Percentiles rank a stretch among this genome's conserved stretches.
Evolutionary conservation across 2,113 vertebrate species (phyloP).

Genomic region (Albula goreensis): DNA sequence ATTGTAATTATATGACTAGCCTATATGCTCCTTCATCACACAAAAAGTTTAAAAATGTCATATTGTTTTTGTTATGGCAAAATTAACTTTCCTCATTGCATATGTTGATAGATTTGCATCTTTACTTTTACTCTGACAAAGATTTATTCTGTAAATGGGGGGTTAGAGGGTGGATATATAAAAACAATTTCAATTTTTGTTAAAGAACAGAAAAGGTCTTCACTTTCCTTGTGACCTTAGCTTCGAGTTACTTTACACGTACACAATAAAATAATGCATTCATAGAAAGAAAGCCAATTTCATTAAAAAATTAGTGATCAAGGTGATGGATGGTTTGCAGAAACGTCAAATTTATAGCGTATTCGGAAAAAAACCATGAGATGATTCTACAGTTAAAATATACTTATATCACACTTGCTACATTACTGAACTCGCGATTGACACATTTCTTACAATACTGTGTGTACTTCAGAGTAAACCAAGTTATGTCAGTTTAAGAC

Average conservation of each 20-base stretch:
- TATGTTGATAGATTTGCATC: conserved; percentile 46
- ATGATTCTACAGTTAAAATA: neutral
- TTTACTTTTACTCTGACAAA: conserved; percentile 60
- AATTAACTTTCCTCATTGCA: neutral
- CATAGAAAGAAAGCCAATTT: conserved; percentile 72
- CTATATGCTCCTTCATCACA: neutral
- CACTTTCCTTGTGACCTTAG: conserved; percentile 67
- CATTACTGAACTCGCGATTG: neutral
- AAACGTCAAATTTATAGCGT: conserved; percentile 49
- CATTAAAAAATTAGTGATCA: conserved; percentile 73
- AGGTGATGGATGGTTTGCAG: conserved; percentile 73
- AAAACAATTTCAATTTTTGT: conserved; percentile 67
- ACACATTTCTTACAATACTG: neutral
- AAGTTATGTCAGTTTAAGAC: neutral
- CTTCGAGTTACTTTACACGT: conserved; percentile 72
- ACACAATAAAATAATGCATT: conserved; percentile 71
- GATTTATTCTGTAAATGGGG: conserved; percentile 58
- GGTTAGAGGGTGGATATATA: conserved; percentile 53
- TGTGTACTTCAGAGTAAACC: neutral
- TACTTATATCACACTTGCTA: neutral
- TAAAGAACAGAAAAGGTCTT: conserved; percentile 76
- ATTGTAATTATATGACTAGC: neutral
- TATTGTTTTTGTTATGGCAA: neutral
- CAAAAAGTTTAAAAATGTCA: neutral
- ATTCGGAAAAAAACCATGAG: conserved; percentile 6